Evolutionary conservation across 2,113 vertebrate species (phyloP).

Genomic region (Toxotes jaculatrix): DNA sequence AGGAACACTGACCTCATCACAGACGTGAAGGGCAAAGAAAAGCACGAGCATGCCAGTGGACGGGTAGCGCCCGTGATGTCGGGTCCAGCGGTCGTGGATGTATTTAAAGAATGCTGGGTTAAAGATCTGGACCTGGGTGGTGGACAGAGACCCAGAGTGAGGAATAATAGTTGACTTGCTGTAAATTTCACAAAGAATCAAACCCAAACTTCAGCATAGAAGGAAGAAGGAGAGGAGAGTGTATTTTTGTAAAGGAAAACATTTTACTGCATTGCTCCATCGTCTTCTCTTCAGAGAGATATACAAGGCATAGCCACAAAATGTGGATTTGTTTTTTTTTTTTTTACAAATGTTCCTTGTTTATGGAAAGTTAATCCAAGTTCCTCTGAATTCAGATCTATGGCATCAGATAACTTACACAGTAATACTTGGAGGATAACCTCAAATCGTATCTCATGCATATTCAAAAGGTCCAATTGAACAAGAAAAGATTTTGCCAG

Average conservation of each 20-base stretch:
- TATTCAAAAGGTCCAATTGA: constrained; percentile 5
- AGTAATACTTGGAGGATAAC: background rate
- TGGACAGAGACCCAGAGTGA: background rate
- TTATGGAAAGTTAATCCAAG: background rate
- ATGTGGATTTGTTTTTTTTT: background rate
- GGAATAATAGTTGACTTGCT: background rate
- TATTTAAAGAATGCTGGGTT: constrained; percentile 99
- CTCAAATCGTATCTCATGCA: background rate
- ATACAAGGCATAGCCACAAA: background rate
- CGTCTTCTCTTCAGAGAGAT: background rate
- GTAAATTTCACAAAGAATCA: background rate
- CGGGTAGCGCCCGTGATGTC: constrained; percentile 96
- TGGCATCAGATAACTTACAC: background rate
- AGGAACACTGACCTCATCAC: constrained; percentile 90
- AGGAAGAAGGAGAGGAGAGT: background rate
- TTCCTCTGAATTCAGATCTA: background rate
- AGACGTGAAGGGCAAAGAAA: constrained; percentile 97
- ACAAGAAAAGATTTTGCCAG: constrained; percentile 25
- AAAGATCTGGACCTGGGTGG: constrained; percentile 95
- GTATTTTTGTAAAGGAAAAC: background rate
- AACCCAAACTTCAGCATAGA: background rate
- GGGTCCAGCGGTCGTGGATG: constrained; percentile 96
- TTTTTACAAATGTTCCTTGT: background rate
- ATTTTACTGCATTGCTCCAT: background rate
- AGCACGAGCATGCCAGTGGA: constrained; percentile 98